phyloP scores from a whole-genome alignment of 2,113 vertebrate genomes.

The Heliornis fulica region DNA sequence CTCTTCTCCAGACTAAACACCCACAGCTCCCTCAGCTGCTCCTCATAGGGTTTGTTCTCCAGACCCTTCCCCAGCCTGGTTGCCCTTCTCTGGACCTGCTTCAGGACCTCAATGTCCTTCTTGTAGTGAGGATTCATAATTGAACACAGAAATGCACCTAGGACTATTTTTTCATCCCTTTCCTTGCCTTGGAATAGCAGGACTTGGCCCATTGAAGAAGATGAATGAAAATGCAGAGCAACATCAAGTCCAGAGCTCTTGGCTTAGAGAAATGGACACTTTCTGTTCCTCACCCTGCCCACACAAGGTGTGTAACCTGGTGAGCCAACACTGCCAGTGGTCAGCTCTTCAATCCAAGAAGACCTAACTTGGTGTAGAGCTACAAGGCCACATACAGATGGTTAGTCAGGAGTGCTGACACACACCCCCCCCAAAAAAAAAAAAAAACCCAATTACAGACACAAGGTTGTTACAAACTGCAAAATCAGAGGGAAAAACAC shows the following conservation, averaged over 20 bases:
- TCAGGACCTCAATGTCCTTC: too few species aligned
- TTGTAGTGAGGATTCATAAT: too few species aligned
- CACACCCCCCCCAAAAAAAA: not conserved
- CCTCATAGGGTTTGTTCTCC: too few species aligned
- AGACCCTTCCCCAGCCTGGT: too few species aligned
- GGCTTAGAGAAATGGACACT: not conserved
- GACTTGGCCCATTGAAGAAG: not conserved
- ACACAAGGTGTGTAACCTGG: not conserved
- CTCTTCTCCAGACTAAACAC: too few species aligned
- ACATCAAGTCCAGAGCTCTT: not conserved
- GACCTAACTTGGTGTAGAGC: not conserved
- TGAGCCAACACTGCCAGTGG: rapidly evolving
- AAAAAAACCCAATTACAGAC: not conserved
- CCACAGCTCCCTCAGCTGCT: too few species aligned
- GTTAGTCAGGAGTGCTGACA: not conserved
- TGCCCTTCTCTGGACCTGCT: too few species aligned
- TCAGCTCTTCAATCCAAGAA: not conserved
- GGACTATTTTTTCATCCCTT: not conserved
- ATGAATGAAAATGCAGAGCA: not conserved
- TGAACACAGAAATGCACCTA: not conserved
- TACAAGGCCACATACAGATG: not conserved
- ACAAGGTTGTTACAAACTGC: not conserved
- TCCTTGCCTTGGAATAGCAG: not conserved
- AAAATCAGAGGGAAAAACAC: not conserved
- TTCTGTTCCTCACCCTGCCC: not conserved